Evolutionary conservation across 2,888 invertebrate species (phyloP).

Genomic region (Apoda limacodes): DNA sequence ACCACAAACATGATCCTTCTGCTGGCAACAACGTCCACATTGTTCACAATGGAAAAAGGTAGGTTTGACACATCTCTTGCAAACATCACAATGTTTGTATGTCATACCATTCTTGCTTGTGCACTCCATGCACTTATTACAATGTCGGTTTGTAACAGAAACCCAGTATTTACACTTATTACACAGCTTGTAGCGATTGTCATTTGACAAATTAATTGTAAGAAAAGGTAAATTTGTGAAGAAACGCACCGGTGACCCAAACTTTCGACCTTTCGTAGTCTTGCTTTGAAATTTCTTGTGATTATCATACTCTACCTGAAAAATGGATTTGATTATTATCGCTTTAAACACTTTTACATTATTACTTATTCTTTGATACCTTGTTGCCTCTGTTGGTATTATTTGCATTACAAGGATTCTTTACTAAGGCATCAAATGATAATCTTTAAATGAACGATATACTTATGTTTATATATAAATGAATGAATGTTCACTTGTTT

Average conservation of each 20-base stretch:
- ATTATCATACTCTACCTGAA: slow-evolving; percentile 83
- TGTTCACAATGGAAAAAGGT: slow-evolving; percentile 82
- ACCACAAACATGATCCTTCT: slow-evolving; percentile 48
- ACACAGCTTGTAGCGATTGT: slow-evolving; percentile 82
- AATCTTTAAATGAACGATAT: too few species aligned
- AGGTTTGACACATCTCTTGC: slow-evolving; percentile 86
- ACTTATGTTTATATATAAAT: too few species aligned
- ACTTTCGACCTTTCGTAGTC: slow-evolving; percentile 73
- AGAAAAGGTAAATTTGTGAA: slow-evolving; percentile 82
- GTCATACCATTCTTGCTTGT: slow-evolving; percentile 73
- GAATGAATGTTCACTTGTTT: too few species aligned
- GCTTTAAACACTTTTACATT: slow-evolving; percentile 2
- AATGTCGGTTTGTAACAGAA: slow-evolving; percentile 43
- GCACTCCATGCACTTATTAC: slow-evolving; percentile 48
- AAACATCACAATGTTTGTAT: slow-evolving; percentile 81
- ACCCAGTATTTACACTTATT: slow-evolving; percentile 78
- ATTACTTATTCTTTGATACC: slow-evolving; percentile 1
- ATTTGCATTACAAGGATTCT: too few species aligned
- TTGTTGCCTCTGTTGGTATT: too few species aligned
- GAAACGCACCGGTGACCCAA: slow-evolving; percentile 87
- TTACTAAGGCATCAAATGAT: too few species aligned
- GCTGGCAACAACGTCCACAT: slow-evolving; percentile 75
- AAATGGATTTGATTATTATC: too few species aligned
- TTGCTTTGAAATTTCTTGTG: slow-evolving; percentile 77
- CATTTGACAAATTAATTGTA: slow-evolving; percentile 53